These are phyloP conservation scores for Eilema sororculum DNA, from an alignment of 2,888 invertebrate species.

Conservation along the genomic window DNA sequence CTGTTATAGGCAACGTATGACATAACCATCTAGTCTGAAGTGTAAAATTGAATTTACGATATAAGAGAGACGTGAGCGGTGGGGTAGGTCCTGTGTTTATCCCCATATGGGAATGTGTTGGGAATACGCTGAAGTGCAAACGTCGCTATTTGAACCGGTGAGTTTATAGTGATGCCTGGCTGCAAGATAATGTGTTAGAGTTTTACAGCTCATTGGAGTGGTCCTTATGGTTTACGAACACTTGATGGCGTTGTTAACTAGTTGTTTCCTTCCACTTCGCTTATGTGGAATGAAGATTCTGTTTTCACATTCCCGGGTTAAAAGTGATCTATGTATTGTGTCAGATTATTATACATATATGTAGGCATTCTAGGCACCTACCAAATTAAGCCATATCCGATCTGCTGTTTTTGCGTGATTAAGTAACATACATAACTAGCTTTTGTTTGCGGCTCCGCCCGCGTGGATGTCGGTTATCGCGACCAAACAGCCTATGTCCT, in stretches of 20 bases:
- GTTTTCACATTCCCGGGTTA: no score
- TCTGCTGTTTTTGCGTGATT: no score
- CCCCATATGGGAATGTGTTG: slow-evolving; percentile 46
- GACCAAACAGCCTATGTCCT: no score
- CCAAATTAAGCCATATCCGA: no score
- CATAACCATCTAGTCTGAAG: slow-evolving; percentile 49
- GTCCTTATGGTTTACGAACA: slow-evolving; percentile 8
- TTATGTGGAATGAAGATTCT: no score
- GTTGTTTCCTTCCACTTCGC: not conserved
- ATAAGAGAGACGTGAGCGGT: slow-evolving; percentile 43
- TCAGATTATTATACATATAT: no score
- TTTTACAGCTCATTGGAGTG: slow-evolving; percentile 21
- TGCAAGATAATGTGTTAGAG: slow-evolving; percentile 38
- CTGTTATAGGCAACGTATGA: slow-evolving; percentile 43
- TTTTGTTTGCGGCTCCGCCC: no score
- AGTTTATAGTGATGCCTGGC: slow-evolving; percentile 45
- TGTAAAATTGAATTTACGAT: slow-evolving; percentile 68
- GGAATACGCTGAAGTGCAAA: slow-evolving; percentile 68
- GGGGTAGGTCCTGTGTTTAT: slow-evolving; percentile 34
- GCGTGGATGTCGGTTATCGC: no score
- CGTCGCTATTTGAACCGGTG: slow-evolving; percentile 51
- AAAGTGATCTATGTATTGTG: no score
- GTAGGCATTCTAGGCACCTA: no score
- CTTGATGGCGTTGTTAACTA: not conserved
- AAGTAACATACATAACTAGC: no score